A percentile compares a stretch with the other conserved stretches of the same genome.
Evolutionary conservation across 2,797 vertebrate species (phyloP).

Genomic region (Neoniphon sammara): DNA sequence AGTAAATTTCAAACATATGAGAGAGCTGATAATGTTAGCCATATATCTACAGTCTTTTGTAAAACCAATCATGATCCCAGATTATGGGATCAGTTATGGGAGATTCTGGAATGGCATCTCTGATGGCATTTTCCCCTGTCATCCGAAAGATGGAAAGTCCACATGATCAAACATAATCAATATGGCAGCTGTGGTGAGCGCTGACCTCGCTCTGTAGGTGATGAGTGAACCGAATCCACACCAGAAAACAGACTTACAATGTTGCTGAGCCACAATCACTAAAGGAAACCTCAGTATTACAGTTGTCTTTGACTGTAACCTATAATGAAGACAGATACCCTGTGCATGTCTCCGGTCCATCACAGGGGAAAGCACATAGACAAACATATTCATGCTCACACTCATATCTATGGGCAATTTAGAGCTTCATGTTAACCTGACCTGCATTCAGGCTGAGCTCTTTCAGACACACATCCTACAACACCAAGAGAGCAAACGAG

Average conservation of each 20-base stretch:
- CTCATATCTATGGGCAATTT: too few species aligned
- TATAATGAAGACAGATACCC: not conserved
- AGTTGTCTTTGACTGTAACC: constrained; percentile 5
- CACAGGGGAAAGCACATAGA: too few species aligned
- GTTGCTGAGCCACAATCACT: constrained; percentile 13
- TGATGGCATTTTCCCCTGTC: constrained; percentile 59
- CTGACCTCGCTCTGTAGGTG: constrained; percentile 14
- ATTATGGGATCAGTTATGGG: constrained; percentile 73
- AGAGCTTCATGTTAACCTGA: too few species aligned
- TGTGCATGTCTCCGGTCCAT: too few species aligned
- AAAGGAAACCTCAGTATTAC: constrained; percentile 11
- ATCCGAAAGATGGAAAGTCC: constrained; percentile 55
- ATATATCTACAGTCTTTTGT: constrained; percentile 47
- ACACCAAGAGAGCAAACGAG: too few species aligned
- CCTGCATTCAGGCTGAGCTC: too few species aligned
- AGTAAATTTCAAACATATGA: constrained; percentile 68
- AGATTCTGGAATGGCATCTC: constrained; percentile 59
- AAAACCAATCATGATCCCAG: constrained; percentile 70
- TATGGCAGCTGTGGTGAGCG: constrained; percentile 10
- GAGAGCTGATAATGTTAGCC: constrained; percentile 64
- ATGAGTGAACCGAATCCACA: constrained; percentile 7
- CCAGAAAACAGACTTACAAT: constrained; percentile 14
- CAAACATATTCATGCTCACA: too few species aligned
- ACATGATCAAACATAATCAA: constrained; percentile 54
- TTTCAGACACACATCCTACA: too few species aligned